Conservation (phyloP, 2,797 vertebrate genomes). For the Myioborus miniatus region DNA sequence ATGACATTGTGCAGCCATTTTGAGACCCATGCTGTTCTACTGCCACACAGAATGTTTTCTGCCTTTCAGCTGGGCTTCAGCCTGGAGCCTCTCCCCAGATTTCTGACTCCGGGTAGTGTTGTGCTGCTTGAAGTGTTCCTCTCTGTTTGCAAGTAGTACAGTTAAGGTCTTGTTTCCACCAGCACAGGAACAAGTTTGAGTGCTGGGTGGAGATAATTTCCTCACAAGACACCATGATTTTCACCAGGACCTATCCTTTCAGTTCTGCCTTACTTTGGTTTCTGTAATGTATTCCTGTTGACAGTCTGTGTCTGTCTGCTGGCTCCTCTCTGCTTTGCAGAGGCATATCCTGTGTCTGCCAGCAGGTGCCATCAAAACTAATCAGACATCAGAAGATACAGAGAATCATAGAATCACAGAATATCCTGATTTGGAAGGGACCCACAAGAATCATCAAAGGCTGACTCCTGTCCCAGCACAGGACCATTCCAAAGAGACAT, state of each 20-base stretch:
- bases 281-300: not conserved
- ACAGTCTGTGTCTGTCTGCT: not conserved
- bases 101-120: not conserved
- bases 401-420: not conserved
- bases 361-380: conserved; percentile 38
- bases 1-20: accelerated
- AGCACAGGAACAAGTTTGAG: not conserved
- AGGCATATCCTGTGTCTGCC: not conserved
- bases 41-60: not conserved
- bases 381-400: not conserved
- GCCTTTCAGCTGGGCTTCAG: not conserved
- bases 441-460: not conserved
- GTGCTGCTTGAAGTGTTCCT: not conserved
- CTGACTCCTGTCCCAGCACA: not conserved
- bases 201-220: not conserved
- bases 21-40: accelerated
- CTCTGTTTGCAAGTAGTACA: not conserved
- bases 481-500: not conserved
- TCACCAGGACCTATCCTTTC: not conserved
- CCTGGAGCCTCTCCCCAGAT: not conserved
- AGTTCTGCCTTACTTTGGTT: not conserved
- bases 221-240: not conserved
- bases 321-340: not conserved
- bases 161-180: not conserved
- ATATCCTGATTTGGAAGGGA: not conserved